Evolutionary conservation across 2,888 invertebrate species (phyloP), one percentile per base, ranked within the genome.

Genomic region (Fabriciana adippe): DNA sequence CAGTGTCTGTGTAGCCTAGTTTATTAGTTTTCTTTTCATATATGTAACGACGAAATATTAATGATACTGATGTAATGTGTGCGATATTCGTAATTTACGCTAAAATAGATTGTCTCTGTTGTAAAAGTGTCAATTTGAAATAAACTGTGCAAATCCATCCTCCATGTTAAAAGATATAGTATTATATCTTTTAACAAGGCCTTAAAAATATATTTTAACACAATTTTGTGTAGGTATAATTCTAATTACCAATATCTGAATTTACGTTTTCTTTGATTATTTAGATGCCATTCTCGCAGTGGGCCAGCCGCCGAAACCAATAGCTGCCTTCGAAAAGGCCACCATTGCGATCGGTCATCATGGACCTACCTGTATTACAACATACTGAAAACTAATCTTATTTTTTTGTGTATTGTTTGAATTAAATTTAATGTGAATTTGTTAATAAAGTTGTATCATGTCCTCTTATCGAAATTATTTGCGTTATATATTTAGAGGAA

Each of bases 261-360:
- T 53, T 50, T 41, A 41, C 56, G 1, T 55, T 16, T 41, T 16
- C 60, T 70, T 68, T 72, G 35, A 62, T 41, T 54, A 26, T 70
- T 81, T 87, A 92, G 92, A 92, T 85, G 92, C 92, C 8, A 79
- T 92, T 26, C 78, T 92, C 68, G 91, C 92, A 14, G 82, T 92
- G 53, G 92, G 92, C 1, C 88, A 89, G 74, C 92, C 92, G 1
- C 92, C 92, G n/a, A 73, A 72, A 16, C 92, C 92, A n/a, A 74
- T 92, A 6, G 88, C 88, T 60, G 88, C 90, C 1, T 92, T 92
- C 66, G 92, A 92, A 73, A 86, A 89, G 74, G 92, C 92, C 26
- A 82, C 84, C 18, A 89, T 92, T 71, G 87, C 86, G 6, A 74
- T 92, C 6, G 88, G 88, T 6, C 78, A 74, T 64, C 85, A 81